Percentiles rank a stretch among this genome's conserved stretches.
phyloP scores from a whole-genome alignment of 2,888 invertebrate genomes.

The Euproctis similis region DNA sequence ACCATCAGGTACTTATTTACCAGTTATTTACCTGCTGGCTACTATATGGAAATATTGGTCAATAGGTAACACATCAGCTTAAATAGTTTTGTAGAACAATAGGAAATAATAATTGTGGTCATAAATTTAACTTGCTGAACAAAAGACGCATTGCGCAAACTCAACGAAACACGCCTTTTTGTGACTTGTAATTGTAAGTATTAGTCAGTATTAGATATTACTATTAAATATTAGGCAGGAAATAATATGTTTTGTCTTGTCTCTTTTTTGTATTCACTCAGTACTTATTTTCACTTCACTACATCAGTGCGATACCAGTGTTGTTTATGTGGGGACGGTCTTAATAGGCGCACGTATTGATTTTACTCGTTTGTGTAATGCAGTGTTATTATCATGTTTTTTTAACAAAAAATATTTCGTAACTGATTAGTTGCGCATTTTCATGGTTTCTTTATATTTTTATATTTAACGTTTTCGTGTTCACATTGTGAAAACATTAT shows the following conservation, averaged over 20 bases:
- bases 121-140: constrained; percentile 7
- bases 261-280: too few species aligned
- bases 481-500: constrained; percentile 24
- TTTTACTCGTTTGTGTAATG: constrained; percentile 25
- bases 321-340: constrained; percentile 28
- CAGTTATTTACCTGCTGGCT: too few species aligned
- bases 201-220: background rate
- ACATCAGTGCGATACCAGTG: constrained; percentile 51
- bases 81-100: too few species aligned
- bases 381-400: constrained; percentile 58
- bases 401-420: constrained; percentile 45
- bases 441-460: constrained; percentile 32
- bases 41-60: too few species aligned
- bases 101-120: constrained; percentile 2
- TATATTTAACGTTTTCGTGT: constrained; percentile 18
- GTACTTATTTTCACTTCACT: constrained; percentile 1
- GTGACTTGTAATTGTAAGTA: constrained; percentile 28
- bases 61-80: too few species aligned
- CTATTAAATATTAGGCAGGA: too few species aligned
- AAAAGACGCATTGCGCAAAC: constrained; percentile 45
- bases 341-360: constrained; percentile 40
- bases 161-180: constrained; percentile 43
- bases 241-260: too few species aligned
- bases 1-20: too few species aligned
- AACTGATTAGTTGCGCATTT: constrained; percentile 39